These are phyloP conservation scores for Apamea sordens DNA, from an alignment of 2,888 invertebrate species.

Conservation along the genomic window DNA sequence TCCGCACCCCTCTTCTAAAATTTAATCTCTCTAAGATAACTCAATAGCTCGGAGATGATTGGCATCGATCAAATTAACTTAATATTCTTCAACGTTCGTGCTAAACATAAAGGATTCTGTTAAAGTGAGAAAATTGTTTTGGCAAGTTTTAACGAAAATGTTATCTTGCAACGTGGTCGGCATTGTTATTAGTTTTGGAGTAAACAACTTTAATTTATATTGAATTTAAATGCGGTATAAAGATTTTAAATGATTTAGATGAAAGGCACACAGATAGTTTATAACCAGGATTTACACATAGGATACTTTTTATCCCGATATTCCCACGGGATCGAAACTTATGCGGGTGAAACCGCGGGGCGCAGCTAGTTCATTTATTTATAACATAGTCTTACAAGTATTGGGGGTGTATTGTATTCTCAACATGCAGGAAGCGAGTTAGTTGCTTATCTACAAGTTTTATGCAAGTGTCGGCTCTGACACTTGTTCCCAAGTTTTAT, in stretches of 20 bases:
- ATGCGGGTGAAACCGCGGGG: too few relatives aligned
- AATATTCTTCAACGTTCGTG: slow-evolving; percentile 29
- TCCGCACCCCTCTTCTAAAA: slow-evolving; percentile 18
- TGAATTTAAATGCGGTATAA: background rate
- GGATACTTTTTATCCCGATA: too few relatives aligned
- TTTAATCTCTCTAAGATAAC: slow-evolving; percentile 37
- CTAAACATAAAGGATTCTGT: background rate
- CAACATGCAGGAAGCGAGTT: slow-evolving; percentile 14
- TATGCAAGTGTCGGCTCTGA: slow-evolving; percentile 23
- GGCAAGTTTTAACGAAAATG: background rate
- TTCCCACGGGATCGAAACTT: too few relatives aligned
- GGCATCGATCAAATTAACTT: slow-evolving; percentile 33
- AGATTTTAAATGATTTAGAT: background rate
- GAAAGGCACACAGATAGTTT: too few relatives aligned
- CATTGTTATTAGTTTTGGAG: background rate
- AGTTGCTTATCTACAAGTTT: slow-evolving; percentile 26
- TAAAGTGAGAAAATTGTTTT: slow-evolving; percentile 7
- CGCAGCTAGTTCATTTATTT: background rate
- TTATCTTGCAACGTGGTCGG: slow-evolving; percentile 21
- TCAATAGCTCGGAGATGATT: slow-evolving; percentile 34
- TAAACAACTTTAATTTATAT: background rate
- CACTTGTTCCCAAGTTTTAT: slow-evolving; percentile 41
- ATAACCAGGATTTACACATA: too few relatives aligned
- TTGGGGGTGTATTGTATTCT: slow-evolving; percentile 12
- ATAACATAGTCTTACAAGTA: background rate